phyloP scores from a whole-genome alignment of 2,888 invertebrate genomes.

The Xiphydria camelus region DNA sequence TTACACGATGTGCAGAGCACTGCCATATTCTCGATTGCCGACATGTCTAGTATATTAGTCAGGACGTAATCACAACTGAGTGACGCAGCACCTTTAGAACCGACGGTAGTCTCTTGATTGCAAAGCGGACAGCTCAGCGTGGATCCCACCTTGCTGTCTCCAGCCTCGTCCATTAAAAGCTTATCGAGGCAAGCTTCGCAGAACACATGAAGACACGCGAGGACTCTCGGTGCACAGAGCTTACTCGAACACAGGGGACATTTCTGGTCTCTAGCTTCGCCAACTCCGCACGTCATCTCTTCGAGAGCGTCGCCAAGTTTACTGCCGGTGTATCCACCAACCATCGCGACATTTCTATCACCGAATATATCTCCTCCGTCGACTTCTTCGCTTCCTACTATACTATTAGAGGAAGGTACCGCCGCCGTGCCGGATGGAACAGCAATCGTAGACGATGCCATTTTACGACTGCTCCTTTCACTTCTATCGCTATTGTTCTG shows the following conservation, averaged over 20 bases:
- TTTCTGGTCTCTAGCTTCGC: conserved; percentile 31
- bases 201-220: conserved; percentile 93
- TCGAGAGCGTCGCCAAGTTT: conserved; percentile 11
- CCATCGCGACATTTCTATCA: conserved; percentile 29
- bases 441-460: conserved; percentile 51
- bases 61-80: conserved; percentile 86
- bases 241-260: conserved; percentile 65
- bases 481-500: no score
- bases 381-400: conserved; percentile 34
- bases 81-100: conserved; percentile 75
- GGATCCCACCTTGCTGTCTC: conserved; percentile 68
- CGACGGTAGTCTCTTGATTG: conserved; percentile 82
- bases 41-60: conserved; percentile 82
- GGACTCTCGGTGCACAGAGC: conserved; percentile 80
- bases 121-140: conserved; percentile 79
- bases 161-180: conserved; percentile 72
- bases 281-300: conserved; percentile 7
- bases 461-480: conserved; percentile 23
- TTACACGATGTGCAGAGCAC: conserved; percentile 90
- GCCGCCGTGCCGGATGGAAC: conserved; percentile 44
- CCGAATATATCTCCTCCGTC: conserved; percentile 39
- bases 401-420: conserved; percentile 27
- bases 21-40: conserved; percentile 73
- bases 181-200: conserved; percentile 91
- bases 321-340: not conserved